Evolutionary conservation across 2,113 vertebrate species (phyloP), one percentile per base, ranked within the genome.

Genomic region (Cyanistes caeruleus): DNA sequence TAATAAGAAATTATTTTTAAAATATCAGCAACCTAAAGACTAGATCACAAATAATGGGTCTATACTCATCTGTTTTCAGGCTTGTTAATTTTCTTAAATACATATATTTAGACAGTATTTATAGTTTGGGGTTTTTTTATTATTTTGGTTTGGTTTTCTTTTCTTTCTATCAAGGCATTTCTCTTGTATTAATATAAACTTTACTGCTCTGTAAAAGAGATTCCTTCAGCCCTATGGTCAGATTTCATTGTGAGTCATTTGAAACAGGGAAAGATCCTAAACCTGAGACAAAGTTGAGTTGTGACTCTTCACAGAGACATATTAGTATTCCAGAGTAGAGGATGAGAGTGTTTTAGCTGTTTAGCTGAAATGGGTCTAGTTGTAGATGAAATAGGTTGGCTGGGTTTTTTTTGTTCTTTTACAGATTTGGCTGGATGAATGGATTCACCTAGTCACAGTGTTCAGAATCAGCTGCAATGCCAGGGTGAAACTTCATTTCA

Each of bases 391-490:
- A 48, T 28, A 53, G 9, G 11, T 48, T 62, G 58, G 56, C 46
- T 1, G 0, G n/a, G 23, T 52, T 85, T 82, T 0, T 0, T 3
- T 52, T 33, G 37, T 44, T 44, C 28, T 39, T 39, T 35, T 48
- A 20, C 5, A 11, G 49, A 10, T 69, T 90, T 77, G 65, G 10
- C 30, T 1, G 2, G 20, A 15, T 31, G 13, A 70, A 60, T 7
- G 31, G 52, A 25, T 75, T 89, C 28, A 55, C 39, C 23, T 44
- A 56, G 9, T 41, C 65, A 39, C 20, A 27, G 28, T 59, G 44
- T 12, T 84, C n/a, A 67, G 21, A 20, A 53, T 31, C 31, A 56
- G 23, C 15, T 49, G 73, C 35, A 53, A 1, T 52, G n/a, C 46
- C 1, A 0, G 9, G 13, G 20, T 49, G 25, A 72, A 72, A 15